phyloP scores from a whole-genome alignment of 2,797 vertebrate species.

The Coendou prehensilis region DNA sequence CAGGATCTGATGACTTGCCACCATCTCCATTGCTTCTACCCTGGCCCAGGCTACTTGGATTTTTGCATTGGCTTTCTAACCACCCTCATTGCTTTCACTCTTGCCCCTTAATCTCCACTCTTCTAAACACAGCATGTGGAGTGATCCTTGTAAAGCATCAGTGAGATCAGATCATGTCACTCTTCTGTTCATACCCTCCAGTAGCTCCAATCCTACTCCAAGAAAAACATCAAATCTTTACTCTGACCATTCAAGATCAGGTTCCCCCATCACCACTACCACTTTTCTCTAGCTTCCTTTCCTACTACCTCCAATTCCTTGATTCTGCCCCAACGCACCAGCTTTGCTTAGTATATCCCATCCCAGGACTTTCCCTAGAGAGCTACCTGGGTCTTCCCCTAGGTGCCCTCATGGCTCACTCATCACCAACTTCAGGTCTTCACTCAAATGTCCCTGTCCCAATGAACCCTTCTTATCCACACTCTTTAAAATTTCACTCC shows the following conservation, averaged over 20 bases:
- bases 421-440: neutral
- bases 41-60: neutral
- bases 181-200: neutral
- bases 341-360: neutral
- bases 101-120: neutral
- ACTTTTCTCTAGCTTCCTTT: neutral
- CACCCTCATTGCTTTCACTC: neutral
- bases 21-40: neutral
- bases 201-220: neutral
- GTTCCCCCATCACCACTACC: neutral
- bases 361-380: neutral
- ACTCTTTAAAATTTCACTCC: neutral
- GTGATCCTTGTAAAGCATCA: neutral
- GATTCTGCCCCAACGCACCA: neutral
- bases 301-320: neutral
- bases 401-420: neutral
- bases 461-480: neutral
- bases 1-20: neutral
- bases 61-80: neutral
- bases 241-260: too few species aligned
- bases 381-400: neutral
- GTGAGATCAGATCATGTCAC: neutral
- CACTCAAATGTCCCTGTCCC: neutral
- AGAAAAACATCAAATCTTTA: neutral
- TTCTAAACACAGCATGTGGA: neutral